Conservation (phyloP, 2,888 invertebrate genomes). For the Disparrhopalites patrizii region DNA sequence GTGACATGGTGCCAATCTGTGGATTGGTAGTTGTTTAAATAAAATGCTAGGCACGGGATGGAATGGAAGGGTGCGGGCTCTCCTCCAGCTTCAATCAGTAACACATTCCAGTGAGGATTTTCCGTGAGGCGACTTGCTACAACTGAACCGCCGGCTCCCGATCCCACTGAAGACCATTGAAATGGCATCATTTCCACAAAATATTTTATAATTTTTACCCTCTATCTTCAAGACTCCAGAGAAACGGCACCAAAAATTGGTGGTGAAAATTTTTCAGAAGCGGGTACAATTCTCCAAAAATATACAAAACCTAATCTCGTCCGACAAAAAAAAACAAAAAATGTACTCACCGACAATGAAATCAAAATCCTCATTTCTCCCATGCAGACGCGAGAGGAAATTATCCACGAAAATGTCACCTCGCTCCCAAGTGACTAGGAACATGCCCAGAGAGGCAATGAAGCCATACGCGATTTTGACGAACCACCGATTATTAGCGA, state of each 20-base stretch:
- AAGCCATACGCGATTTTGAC: neutral
- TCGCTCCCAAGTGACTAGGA: too few relatives aligned
- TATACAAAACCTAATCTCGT: too few relatives aligned
- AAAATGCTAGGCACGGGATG: neutral
- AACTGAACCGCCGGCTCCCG: constrained; percentile 56
- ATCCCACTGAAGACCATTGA: constrained; percentile 26
- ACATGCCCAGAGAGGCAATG: too few relatives aligned
- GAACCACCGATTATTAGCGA: constrained; percentile 7
- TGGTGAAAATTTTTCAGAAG: too few relatives aligned
- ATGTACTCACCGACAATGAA: neutral
- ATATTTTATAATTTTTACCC: too few relatives aligned
- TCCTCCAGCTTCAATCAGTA: constrained; percentile 26
- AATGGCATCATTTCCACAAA: too few relatives aligned
- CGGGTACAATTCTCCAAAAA: too few relatives aligned
- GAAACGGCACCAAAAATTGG: too few relatives aligned
- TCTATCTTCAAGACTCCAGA: too few relatives aligned
- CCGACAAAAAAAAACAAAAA: too few relatives aligned
- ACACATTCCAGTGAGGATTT: constrained; percentile 23
- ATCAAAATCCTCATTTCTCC: neutral
- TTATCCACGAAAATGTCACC: neutral
- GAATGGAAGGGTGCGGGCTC: constrained; percentile 49
- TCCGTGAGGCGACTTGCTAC: constrained; percentile 50
- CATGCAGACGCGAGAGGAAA: neutral
- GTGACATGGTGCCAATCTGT: neutral
- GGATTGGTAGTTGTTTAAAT: neutral